Evolutionary conservation across 2,888 invertebrate genomes (phyloP), one percentile per base, ranked within the genome.

Genomic region (Polietes domitor): DNA sequence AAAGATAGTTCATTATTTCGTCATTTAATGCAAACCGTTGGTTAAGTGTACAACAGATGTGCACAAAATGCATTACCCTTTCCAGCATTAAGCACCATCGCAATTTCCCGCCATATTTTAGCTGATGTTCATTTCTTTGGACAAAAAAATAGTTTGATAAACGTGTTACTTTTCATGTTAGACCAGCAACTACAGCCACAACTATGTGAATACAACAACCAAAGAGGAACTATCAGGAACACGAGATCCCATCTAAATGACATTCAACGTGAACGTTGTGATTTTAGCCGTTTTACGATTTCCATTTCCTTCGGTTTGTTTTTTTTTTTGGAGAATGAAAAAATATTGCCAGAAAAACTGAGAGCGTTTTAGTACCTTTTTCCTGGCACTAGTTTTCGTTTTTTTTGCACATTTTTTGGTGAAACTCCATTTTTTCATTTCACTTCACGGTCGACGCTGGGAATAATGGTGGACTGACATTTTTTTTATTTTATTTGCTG

Each of bases 201-300:
- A n/a, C 37, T 7, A 12, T 37, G 37, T 1, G 37, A 37, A 37
- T 12, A 37, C 9, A 37, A 32, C 7, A 37, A 12, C 47, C 47
- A 15, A 12, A 1, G n/a, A 47, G 47, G 21, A 43, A 47, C 10
- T n/a, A 70, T 3, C 58, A n/a, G 7, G 37, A 7, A 32, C 32
- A 32, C 21, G 12, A 70, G 15, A 47, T 58, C 21, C 19, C 12
- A 32, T 7, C 32, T 78, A 78, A 78, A 78, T 78, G 77, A 37
- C 77, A 63, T 63, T 47, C 72, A 53, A 19, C 32, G 24, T 50
- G 37, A 78, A 78, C 72, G 63, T 65, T 79, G 65, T 65, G 55
- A 73, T 74, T 68, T 74, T 28, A 17, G 17, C 50, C 26, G 53
- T 12, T 68, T 68, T 32, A 32, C 43, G 5, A 24, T 24, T 32